These are phyloP conservation scores for Corythucha ciliata DNA, from an alignment of 2,888 invertebrate species.

Conservation along the genomic window DNA sequence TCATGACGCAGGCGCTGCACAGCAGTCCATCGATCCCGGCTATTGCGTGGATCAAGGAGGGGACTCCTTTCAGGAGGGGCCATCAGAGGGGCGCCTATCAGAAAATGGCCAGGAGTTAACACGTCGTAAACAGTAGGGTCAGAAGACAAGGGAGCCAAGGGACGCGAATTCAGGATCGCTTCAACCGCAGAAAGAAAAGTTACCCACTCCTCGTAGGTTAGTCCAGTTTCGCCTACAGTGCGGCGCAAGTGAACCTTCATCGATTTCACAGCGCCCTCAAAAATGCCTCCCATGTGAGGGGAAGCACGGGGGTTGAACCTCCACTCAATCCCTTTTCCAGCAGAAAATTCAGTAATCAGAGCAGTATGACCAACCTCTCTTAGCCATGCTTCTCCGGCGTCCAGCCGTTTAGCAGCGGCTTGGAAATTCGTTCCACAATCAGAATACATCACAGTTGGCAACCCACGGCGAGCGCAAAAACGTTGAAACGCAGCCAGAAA, in stretches of 20 bases:
- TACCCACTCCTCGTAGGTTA: conserved; percentile 27
- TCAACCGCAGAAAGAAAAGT: conserved; percentile 33
- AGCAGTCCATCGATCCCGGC: conserved; percentile 34
- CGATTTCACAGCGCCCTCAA: conserved; percentile 23
- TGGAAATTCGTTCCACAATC: conserved; percentile 37
- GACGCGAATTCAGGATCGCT: conserved; percentile 34
- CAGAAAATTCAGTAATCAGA: conserved; percentile 9
- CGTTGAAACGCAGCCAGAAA: conserved; percentile 33
- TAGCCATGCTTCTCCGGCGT: conserved; percentile 1
- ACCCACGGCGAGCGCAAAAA: conserved; percentile 34
- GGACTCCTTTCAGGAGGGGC: conserved; percentile 31
- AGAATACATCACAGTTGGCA: conserved; percentile 29
- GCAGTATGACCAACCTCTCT: too few relatives aligned
- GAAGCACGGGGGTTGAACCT: conserved; percentile 27
- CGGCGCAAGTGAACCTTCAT: conserved; percentile 22
- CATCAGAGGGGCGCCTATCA: conserved; percentile 31
- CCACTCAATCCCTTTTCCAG: conserved; percentile 33
- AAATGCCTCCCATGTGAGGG: conserved; percentile 23
- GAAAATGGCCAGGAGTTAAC: conserved; percentile 36
- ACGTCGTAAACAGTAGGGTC: conserved; percentile 30
- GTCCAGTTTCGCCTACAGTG: conserved; percentile 4
- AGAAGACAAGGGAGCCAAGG: conserved; percentile 30
- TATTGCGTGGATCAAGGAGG: conserved; percentile 20
- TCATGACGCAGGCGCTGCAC: conserved; percentile 35
- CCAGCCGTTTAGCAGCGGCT: conserved; percentile 32